Evolutionary conservation across 2,888 invertebrate genomes (phyloP).

Genomic region (Amphipoea oculea): DNA sequence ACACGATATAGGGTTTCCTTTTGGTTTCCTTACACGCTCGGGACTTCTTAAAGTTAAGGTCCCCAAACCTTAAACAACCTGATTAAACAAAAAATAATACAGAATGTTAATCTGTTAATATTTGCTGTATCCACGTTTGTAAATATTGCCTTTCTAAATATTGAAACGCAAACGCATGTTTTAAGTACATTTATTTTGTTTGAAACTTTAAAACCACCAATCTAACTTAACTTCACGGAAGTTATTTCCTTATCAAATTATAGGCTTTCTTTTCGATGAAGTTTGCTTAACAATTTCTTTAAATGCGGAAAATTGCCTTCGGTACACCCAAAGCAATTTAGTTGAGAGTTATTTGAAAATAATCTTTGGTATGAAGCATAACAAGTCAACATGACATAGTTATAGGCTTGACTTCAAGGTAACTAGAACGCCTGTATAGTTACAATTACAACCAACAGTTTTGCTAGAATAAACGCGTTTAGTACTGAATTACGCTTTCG

Average conservation of each 20-base stretch:
- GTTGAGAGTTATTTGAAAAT: conserved; percentile 31
- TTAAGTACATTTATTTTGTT: conserved; percentile 37
- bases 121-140: conserved; percentile 37
- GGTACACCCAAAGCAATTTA: conserved; percentile 41
- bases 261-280: conserved; percentile 60
- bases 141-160: conserved; percentile 56
- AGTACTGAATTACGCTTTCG: conserved; percentile 57
- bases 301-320: conserved; percentile 61
- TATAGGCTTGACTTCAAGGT: conserved; percentile 45
- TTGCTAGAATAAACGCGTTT: conserved; percentile 48
- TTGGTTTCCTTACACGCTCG: not conserved
- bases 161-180: conserved; percentile 39
- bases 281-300: conserved; percentile 52
- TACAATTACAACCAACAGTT: conserved; percentile 40
- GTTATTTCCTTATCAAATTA: conserved; percentile 58
- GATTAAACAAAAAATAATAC: conserved; percentile 34
- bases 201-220: conserved; percentile 34
- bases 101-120: conserved; percentile 45
- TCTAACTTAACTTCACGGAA: conserved; percentile 48
- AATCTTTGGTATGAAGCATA: conserved; percentile 26
- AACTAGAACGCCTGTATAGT: conserved; percentile 40
- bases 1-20: not conserved
- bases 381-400: conserved; percentile 6
- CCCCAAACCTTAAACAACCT: conserved; percentile 35
- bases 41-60: conserved; percentile 30